These are phyloP conservation scores for Zophobas atratus DNA, from an alignment of 1,140 invertebrate genomes.

Conservation along the genomic window DNA sequence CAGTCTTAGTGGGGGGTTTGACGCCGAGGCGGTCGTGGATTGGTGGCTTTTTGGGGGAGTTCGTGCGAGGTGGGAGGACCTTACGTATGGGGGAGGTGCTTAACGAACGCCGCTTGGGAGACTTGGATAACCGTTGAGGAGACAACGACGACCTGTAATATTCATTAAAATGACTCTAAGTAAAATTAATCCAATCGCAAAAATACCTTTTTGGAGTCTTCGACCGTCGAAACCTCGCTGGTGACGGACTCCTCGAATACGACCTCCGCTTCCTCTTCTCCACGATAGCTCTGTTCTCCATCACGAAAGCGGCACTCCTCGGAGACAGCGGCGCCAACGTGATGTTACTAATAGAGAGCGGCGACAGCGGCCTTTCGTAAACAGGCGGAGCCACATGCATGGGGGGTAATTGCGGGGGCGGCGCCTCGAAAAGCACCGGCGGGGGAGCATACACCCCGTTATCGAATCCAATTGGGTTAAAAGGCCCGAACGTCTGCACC, in stretches of 20 bases:
- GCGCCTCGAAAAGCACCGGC: constrained; percentile 3
- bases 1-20: constrained; percentile 38
- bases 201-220: constrained; percentile 47
- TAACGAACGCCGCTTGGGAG: constrained; percentile 43
- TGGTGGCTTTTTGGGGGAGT: constrained; percentile 51
- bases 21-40: constrained; percentile 55
- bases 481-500: not conserved
- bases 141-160: constrained; percentile 48
- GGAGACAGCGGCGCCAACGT: constrained; percentile 66
- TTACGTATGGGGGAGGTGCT: constrained; percentile 10
- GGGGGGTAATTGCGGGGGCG: constrained; percentile 33
- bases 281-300: constrained; percentile 66
- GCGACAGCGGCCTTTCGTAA: constrained; percentile 61
- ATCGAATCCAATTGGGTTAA: constrained; percentile 7
- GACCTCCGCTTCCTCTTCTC: constrained; percentile 63
- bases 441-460: constrained; percentile 22
- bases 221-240: constrained; percentile 42
- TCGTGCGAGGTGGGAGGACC: constrained; percentile 1
- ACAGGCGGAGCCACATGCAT: constrained; percentile 31
- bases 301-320: constrained; percentile 66
- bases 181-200: constrained; percentile 26
- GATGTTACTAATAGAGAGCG: constrained; percentile 59
- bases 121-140: constrained; percentile 51
- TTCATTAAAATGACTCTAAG: not conserved
- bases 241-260: constrained; percentile 49